A percentile compares a stretch with the other conserved stretches of the same genome.
These are phyloP conservation scores for Lithobius niger DNA, from an alignment of 1,140 invertebrate genomes.

Conservation along the genomic window DNA sequence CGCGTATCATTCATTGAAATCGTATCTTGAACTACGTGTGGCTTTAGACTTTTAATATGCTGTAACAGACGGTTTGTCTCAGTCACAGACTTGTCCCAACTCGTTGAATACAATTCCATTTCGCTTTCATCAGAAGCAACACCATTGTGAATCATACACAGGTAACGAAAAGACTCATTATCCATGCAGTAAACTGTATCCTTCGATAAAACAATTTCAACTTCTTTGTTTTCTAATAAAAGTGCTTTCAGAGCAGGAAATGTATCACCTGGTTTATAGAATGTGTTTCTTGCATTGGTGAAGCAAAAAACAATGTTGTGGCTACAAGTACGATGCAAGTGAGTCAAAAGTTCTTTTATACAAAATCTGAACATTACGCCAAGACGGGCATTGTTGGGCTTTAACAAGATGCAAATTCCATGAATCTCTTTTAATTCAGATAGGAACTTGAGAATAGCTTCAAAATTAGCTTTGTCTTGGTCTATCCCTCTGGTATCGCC, in stretches of 20 bases:
- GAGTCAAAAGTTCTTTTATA: no score
- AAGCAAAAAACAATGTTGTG: conserved; percentile 24
- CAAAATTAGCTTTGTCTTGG: conserved; percentile 22
- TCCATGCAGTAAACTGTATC: no score
- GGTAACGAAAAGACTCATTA: no score
- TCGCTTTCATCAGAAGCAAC: not conserved
- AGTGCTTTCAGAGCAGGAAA: not conserved
- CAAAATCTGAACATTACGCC: no score
- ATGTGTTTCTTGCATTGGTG: no score
- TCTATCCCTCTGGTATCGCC: conserved; percentile 22
- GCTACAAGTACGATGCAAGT: conserved; percentile 20
- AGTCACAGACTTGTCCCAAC: conserved; percentile 12
- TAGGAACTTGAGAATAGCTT: conserved; percentile 18
- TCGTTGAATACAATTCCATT: not conserved
- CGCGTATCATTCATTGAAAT: conserved; percentile 13
- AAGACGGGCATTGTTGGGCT: no score
- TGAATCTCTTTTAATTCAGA: conserved; percentile 17
- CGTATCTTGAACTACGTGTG: conserved; percentile 11
- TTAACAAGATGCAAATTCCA: no score
- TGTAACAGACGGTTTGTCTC: conserved; percentile 13
- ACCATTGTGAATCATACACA: no score
- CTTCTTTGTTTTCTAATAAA: not conserved
- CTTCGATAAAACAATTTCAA: no score
- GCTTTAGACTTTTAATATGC: conserved; percentile 11
- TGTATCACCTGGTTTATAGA: no score